A percentile compares a stretch with the other conserved stretches of the same genome.
phyloP scores from a whole-genome alignment of 1,140 invertebrate genomes.

The Drosophila setifemur region DNA sequence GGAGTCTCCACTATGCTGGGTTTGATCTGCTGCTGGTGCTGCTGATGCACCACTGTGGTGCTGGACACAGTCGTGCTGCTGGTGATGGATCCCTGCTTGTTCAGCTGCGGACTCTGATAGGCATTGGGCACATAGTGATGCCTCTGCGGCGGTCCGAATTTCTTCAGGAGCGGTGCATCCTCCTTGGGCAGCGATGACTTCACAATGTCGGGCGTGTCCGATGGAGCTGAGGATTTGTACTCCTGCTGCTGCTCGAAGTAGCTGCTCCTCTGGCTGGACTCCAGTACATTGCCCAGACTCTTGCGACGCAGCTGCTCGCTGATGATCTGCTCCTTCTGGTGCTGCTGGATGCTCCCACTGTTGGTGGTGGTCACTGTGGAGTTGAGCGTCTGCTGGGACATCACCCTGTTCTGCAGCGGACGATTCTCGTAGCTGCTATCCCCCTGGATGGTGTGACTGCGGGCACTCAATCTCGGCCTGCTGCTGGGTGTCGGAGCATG shows the following conservation, averaged over 20 bases:
- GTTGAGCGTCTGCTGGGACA: conserved; percentile 55
- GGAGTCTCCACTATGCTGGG: conserved; percentile 73
- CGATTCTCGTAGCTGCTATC: conserved; percentile 23
- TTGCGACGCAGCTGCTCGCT: conserved; percentile 63
- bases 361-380: conserved; percentile 1
- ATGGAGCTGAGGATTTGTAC: conserved; percentile 76
- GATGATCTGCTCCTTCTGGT: conserved; percentile 30
- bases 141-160: conserved; percentile 76
- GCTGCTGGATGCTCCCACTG: conserved; percentile 4
- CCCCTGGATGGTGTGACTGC: conserved; percentile 55
- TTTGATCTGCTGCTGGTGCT: conserved; percentile 35
- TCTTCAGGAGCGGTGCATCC: conserved; percentile 70
- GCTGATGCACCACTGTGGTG: conserved; percentile 26
- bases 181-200: conserved; percentile 80
- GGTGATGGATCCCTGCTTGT: conserved; percentile 9
- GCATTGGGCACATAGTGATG: conserved; percentile 79
- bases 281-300: conserved; percentile 65
- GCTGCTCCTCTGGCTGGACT: conserved; percentile 29
- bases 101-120: conserved; percentile 71
- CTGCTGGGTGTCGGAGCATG: neutral
- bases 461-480: conserved; percentile 33
- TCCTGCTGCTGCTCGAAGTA: conserved; percentile 53
- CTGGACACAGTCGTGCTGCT: conserved; percentile 14
- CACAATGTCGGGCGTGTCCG: conserved; percentile 76
- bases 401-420: conserved; percentile 44